Conservation (phyloP, 2,797 vertebrate species). For the Leuciscus waleckii region DNA sequence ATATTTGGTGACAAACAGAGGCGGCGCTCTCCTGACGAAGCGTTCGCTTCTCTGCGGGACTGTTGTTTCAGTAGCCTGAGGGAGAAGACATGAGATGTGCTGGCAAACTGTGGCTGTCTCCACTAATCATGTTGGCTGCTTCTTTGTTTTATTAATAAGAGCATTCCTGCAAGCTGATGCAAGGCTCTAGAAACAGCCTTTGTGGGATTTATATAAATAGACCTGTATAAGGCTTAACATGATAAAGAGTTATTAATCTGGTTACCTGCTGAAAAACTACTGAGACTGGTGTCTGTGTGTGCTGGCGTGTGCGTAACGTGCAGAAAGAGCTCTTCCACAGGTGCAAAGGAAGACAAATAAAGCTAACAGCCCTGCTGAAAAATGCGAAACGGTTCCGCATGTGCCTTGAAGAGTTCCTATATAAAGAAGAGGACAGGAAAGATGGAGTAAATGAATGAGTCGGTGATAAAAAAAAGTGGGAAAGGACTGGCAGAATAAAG, state of each 20-base stretch:
- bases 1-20: constrained; percentile 31
- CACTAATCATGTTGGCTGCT: constrained; percentile 73
- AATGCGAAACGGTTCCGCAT: constrained; percentile 19
- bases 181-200: constrained; percentile 82
- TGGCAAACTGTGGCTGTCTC: constrained; percentile 61
- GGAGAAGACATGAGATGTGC: constrained; percentile 55
- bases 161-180: constrained; percentile 83
- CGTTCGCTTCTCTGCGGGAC: constrained; percentile 31
- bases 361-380: not conserved
- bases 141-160: constrained; percentile 83
- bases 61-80: constrained; percentile 55
- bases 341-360: constrained; percentile 44
- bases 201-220: constrained; percentile 81
- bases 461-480: not conserved
- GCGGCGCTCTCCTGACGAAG: constrained; percentile 12
- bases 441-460: constrained; percentile 20
- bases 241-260: constrained; percentile 82
- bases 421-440: constrained; percentile 23
- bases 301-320: constrained; percentile 41
- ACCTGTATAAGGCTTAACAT: constrained; percentile 81
- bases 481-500: constrained; percentile 13
- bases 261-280: constrained; percentile 75
- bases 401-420: constrained; percentile 31
- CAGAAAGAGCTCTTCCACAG: constrained; percentile 47
- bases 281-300: constrained; percentile 37